phyloP scores from a whole-genome alignment of 2,113 vertebrate species.

The Litocranius walleri region DNA sequence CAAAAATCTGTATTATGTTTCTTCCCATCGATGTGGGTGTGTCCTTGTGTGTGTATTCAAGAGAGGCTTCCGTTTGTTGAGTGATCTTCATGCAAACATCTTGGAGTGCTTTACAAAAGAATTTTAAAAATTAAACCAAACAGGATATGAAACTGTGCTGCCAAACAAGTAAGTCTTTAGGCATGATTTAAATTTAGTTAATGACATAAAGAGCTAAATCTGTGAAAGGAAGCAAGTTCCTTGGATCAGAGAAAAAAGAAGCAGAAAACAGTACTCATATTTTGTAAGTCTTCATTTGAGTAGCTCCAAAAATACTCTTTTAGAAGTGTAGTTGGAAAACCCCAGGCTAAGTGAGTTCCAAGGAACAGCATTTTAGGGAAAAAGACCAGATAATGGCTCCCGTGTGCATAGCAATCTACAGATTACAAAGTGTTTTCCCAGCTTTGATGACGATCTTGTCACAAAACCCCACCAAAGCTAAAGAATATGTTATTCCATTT shows the following conservation, averaged over 20 bases:
- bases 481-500: conserved; percentile 45
- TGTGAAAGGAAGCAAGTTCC: conserved; percentile 71
- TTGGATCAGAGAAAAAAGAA: conserved; percentile 74
- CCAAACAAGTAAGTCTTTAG: conserved; percentile 78
- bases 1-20: conserved; percentile 60
- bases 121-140: conserved; percentile 76
- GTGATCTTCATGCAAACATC: conserved; percentile 74
- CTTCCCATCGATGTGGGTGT: conserved; percentile 44
- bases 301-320: conserved; percentile 60
- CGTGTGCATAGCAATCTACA: conserved; percentile 39
- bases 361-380: conserved; percentile 49
- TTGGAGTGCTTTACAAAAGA: conserved; percentile 78
- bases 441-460: conserved; percentile 23
- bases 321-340: conserved; percentile 61
- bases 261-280: conserved; percentile 62
- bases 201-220: conserved; percentile 75
- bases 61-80: conserved; percentile 70
- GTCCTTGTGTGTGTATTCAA: conserved; percentile 43
- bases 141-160: conserved; percentile 80
- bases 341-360: conserved; percentile 45
- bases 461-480: background rate
- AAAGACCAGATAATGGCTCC: conserved; percentile 65
- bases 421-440: conserved; percentile 60
- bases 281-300: conserved; percentile 67
- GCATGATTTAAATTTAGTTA: conserved; percentile 76